Evolutionary conservation across 1,140 invertebrate species (phyloP).

Genomic region (Medauroidea extradentata): DNA sequence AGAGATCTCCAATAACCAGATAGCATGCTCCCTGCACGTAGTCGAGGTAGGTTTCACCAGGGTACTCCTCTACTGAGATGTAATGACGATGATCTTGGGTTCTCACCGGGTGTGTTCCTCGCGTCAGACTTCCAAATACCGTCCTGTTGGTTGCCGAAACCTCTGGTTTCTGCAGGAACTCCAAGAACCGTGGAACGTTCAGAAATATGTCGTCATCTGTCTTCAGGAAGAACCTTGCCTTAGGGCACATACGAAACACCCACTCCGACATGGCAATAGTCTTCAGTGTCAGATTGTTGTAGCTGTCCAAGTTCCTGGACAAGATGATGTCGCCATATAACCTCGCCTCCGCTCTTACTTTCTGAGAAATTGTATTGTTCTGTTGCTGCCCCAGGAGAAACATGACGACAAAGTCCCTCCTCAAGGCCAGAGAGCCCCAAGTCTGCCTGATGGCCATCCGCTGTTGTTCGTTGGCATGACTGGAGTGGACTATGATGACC

Average conservation of each 20-base stretch:
- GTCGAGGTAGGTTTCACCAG: conserved; percentile 64
- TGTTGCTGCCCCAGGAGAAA: conserved; percentile 37
- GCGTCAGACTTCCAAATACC: conserved; percentile 76
- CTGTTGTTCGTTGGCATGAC: conserved; percentile 64
- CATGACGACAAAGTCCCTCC: conserved; percentile 58
- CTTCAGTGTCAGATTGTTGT: conserved; percentile 83
- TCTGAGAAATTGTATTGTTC: conserved; percentile 43
- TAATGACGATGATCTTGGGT: conserved; percentile 82
- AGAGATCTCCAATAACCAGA: conserved; percentile 63
- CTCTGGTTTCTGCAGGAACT: conserved; percentile 64
- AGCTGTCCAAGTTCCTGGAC: conserved; percentile 75
- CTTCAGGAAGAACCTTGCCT: conserved; percentile 71
- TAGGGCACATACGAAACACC: conserved; percentile 71
- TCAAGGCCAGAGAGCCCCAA: conserved; percentile 73
- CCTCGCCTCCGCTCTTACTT: conserved; percentile 58
- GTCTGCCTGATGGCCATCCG: conserved; percentile 76
- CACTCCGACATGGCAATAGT: conserved; percentile 81
- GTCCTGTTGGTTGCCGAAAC: conserved; percentile 57
- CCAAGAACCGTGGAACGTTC: conserved; percentile 69
- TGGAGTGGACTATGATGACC: conserved; percentile 75
- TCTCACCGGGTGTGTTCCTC: conserved; percentile 78
- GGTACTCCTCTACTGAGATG: conserved; percentile 68
- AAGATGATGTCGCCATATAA: conserved; percentile 74
- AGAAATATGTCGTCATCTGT: conserved; percentile 93
- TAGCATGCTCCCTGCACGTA: conserved; percentile 87